These are phyloP conservation scores for Enteromius thamalakanensis DNA, from an alignment of 2,797 vertebrate genomes.

Conservation along the genomic window DNA sequence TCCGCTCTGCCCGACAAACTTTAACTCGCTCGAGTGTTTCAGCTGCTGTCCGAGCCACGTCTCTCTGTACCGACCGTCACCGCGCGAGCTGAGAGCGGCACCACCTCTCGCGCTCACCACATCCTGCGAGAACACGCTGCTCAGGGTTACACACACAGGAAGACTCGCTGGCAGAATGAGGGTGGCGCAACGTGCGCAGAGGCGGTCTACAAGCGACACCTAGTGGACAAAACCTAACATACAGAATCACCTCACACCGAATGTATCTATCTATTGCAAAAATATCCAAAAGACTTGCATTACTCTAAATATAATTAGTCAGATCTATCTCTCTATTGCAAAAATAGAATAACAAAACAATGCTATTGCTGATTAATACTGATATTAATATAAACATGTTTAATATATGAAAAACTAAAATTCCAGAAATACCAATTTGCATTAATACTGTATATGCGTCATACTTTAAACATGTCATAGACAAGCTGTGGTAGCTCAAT, in stretches of 20 bases:
- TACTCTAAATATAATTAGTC: background rate
- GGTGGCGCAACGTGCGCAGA: background rate
- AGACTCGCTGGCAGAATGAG: background rate
- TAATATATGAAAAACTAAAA: no score
- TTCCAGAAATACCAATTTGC: background rate
- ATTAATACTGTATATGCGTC: background rate
- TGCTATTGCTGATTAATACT: no score
- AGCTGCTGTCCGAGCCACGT: constrained; percentile 40
- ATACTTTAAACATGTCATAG: background rate
- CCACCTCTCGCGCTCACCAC: constrained; percentile 39
- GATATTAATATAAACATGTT: no score
- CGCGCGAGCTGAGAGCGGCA: constrained; percentile 15
- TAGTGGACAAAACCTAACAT: background rate
- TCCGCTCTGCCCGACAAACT: constrained; percentile 26
- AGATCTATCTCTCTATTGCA: background rate
- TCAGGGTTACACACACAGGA: constrained; percentile 8
- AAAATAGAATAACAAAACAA: no score
- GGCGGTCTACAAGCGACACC: constrained; percentile 28
- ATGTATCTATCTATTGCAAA: background rate
- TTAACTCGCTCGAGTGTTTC: constrained; percentile 26
- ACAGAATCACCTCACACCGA: background rate
- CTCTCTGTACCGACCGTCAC: constrained; percentile 23
- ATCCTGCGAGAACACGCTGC: constrained; percentile 45
- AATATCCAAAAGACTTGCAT: no score
- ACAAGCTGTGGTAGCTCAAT: background rate